A percentile compares a stretch with the other conserved stretches of the same genome.
Conservation (phyloP, 2,113 vertebrate species). For the Prinia subflava region DNA sequence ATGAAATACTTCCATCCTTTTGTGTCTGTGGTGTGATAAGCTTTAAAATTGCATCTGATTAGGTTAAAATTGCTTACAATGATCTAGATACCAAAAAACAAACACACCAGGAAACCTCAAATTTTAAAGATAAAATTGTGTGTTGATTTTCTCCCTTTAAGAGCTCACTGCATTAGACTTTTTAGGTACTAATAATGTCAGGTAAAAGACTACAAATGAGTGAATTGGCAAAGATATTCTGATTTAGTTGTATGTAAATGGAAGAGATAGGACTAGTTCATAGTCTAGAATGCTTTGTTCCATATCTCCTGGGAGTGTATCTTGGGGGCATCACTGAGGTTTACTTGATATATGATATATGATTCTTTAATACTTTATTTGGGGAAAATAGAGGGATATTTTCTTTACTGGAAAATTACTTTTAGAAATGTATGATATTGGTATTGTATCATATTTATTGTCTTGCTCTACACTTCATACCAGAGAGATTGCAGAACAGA, state of each 20-base stretch:
- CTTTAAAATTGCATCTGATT: background rate
- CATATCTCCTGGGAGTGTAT: background rate
- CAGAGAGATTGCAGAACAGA: background rate
- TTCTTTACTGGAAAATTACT: background rate
- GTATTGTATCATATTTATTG: background rate
- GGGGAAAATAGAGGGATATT: background rate
- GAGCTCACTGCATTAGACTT: background rate
- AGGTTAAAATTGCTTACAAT: background rate
- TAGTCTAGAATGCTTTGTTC: background rate
- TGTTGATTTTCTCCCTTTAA: background rate
- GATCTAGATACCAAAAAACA: background rate
- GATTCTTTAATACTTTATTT: background rate
- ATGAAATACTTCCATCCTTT: background rate
- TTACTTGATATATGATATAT: background rate
- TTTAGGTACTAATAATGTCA: background rate
- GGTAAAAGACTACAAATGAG: background rate
- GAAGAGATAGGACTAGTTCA: background rate
- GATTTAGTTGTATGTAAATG: background rate
- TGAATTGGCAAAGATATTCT: background rate
- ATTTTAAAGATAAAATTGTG: background rate
- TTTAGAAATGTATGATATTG: background rate
- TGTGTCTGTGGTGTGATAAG: background rate
- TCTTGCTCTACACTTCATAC: background rate
- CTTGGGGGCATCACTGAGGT: background rate
- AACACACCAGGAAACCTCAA: background rate